Conservation (phyloP, 1,140 invertebrate species). For the Caenorhabditis remanei region DNA sequence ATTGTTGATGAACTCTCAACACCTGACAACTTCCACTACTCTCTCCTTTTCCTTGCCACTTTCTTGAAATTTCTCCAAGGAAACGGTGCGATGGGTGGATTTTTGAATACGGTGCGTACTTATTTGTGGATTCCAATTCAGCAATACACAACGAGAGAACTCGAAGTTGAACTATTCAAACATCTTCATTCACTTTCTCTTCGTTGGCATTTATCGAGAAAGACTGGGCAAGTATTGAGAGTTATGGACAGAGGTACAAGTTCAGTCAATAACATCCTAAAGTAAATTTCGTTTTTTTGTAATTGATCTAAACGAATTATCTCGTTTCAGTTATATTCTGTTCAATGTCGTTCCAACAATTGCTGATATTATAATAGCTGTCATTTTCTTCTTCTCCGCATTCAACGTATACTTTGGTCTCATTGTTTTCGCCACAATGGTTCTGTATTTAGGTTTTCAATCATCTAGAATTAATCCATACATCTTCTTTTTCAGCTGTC, state of each 20-base stretch:
- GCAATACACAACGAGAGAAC: constrained; percentile 92
- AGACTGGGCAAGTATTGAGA: constrained; percentile 93
- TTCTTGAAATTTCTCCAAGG: constrained; percentile 92
- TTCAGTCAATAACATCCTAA: constrained; percentile 91
- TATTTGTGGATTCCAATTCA: constrained; percentile 95
- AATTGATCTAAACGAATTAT: constrained; percentile 77
- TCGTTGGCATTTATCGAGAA: constrained; percentile 89
- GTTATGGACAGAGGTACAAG: constrained; percentile 95
- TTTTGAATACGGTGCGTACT: constrained; percentile 90
- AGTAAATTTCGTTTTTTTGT: constrained; percentile 79
- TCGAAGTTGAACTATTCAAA: constrained; percentile 81
- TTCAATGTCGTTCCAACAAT: constrained; percentile 89
- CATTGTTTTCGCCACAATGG: constrained; percentile 92
- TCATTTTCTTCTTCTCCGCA: constrained; percentile 87
- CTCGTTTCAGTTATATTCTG: constrained; percentile 79
- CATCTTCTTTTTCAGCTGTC: constrained; percentile 80
- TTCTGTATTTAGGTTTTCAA: constrained; percentile 86
- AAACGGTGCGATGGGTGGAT: constrained; percentile 80
- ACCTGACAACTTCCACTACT: constrained; percentile 84
- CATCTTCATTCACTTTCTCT: constrained; percentile 79
- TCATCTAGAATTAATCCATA: neutral
- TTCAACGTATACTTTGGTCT: constrained; percentile 95
- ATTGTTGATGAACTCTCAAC: constrained; percentile 81
- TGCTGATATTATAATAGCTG: constrained; percentile 91
- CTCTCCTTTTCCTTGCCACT: constrained; percentile 89